Evolutionary conservation across 1,140 invertebrate species (phyloP), one percentile per base, ranked within the genome.

Genomic region (Drusus annulatus): DNA sequence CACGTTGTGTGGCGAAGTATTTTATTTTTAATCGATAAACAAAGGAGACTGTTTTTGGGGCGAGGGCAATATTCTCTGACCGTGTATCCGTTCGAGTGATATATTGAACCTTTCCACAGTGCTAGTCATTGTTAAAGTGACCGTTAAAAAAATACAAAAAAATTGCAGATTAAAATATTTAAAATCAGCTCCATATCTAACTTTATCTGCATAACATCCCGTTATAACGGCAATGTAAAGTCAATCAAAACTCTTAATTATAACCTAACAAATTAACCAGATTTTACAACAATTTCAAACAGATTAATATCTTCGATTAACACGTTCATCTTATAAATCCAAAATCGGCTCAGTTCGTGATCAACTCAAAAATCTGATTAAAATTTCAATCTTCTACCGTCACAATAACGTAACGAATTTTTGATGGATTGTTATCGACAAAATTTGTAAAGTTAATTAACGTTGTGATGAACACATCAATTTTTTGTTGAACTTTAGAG

Each of bases 11-110:
- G 21, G 68, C 36, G 54, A 50, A 71, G 52, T 50, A 52, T 52
- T 52, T 71, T 71, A 71, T 71, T 71, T 68, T 71, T 71, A 71
- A 71, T 71, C 68, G 50, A 71, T 71, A 71, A 71, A 71, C 68
- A 71, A 71, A 71, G 68, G 50, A 71, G 25, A 71, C 50, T 52
- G 68, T 71, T 71, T 68, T 71, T 25, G 68, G 68, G 68, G 50
- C 68, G 68, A 71, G 68, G 50, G 68, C 68, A 71, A 52, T 51
- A 71, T 52, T 52, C 68, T 71, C 28, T 25, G 63, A 31, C 63
- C 68, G 68, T 71, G 50, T 71, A 50, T 71, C 45, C 19, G 68
- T 65, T 28, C 17, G 56, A 60, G 56, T 60, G 28, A n/a, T 45
- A 65, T 52, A 28, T 71, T 71, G 10, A 60, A 68, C 63, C 28